phyloP scores from a whole-genome alignment of 2,888 invertebrate species.

The Seira sanloemensis region DNA sequence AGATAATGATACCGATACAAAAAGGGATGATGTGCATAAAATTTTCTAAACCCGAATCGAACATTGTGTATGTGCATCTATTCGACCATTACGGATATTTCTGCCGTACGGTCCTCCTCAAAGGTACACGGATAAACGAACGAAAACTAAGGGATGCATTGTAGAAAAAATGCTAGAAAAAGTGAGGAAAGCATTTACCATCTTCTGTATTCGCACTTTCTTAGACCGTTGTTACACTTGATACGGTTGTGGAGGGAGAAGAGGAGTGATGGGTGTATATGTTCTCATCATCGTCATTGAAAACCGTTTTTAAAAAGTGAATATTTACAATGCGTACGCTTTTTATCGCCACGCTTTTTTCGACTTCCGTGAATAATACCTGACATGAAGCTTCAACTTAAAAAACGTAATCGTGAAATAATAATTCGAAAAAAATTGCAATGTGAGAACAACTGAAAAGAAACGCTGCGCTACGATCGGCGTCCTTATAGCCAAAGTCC shows the following conservation, averaged over 20 bases:
- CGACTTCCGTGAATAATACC: conserved; percentile 41
- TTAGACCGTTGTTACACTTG: neutral
- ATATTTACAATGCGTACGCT: conserved; percentile 24
- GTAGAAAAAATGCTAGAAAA: conserved; percentile 41
- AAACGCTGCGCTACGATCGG: no score
- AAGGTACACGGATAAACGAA: no score
- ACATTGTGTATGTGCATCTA: conserved; percentile 48
- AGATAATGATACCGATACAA: conserved; percentile 30
- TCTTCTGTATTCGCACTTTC: conserved; percentile 29
- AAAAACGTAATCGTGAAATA: conserved; percentile 29
- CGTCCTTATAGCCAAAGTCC: conserved; percentile 41
- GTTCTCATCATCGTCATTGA: conserved; percentile 48
- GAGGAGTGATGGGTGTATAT: conserved; percentile 2
- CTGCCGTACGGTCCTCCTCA: conserved; percentile 24
- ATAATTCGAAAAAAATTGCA: conserved; percentile 41
- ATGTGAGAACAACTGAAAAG: no score
- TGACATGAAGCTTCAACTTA: conserved; percentile 58
- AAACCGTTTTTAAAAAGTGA: no score
- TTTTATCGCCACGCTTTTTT: conserved; percentile 19
- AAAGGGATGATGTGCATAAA: conserved; percentile 56
- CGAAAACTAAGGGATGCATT: conserved; percentile 54
- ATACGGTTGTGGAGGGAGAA: neutral
- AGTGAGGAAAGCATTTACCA: conserved; percentile 36
- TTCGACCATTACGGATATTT: conserved; percentile 27
- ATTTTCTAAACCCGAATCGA: conserved; percentile 38